Evolutionary conservation across 2,888 invertebrate species (phyloP).

Genomic region (Scaptodrosophila latifasciaeformis): DNA sequence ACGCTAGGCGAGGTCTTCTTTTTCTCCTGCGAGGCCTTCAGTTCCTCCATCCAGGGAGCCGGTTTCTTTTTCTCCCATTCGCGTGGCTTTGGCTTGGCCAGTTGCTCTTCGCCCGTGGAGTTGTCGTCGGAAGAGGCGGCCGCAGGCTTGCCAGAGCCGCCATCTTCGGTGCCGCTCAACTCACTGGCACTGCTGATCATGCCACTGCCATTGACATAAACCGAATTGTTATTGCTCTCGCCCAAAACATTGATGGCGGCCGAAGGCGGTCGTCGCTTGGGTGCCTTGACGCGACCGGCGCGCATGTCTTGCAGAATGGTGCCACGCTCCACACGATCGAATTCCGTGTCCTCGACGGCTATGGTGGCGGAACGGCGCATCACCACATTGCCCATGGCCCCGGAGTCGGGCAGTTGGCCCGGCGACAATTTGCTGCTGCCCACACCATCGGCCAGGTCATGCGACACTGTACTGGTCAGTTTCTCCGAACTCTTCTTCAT

Average conservation of each 20-base stretch:
- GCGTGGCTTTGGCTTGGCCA: conserved; percentile 80
- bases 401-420: conserved; percentile 52
- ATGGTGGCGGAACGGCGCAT: conserved; percentile 69
- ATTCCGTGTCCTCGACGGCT: conserved; percentile 74
- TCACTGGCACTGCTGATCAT: conserved; percentile 55
- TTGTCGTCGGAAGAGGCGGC: conserved; percentile 68
- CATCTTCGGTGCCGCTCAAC: conserved; percentile 51
- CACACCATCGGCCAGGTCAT: conserved; percentile 76
- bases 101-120: conserved; percentile 69
- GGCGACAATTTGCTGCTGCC: conserved; percentile 74
- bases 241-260: conserved; percentile 74
- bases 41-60: conserved; percentile 88
- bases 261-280: conserved; percentile 79
- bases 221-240: conserved; percentile 71
- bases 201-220: conserved; percentile 70
- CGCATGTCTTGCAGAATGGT: conserved; percentile 81
- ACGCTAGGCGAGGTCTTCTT: conserved; percentile 73
- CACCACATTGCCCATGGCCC: conserved; percentile 55
- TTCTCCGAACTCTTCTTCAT: conserved; percentile 78
- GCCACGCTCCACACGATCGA: conserved; percentile 81
- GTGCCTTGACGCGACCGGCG: conserved; percentile 78
- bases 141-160: conserved; percentile 38
- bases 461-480: conserved; percentile 72
- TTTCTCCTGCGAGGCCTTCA: conserved; percentile 83
- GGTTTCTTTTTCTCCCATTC: conserved; percentile 85